Evolutionary conservation across 1,140 invertebrate species (phyloP), one percentile per base, ranked within the genome.

Genomic region (Ostrea denselamellosa): DNA sequence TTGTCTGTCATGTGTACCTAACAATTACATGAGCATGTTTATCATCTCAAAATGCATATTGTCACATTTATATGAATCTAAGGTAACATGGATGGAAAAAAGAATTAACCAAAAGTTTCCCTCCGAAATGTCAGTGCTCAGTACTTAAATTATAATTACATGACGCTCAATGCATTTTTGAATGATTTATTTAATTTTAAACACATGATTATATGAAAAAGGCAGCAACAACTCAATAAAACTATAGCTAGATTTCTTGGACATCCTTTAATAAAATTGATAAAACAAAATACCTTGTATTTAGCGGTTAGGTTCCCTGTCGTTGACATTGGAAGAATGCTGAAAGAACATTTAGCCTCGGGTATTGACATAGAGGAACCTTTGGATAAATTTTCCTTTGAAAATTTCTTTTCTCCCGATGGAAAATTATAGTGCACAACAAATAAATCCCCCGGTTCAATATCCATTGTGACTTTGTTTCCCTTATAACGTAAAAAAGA

Each of bases 361-460:
- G 68, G 68, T 28, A 77, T 77, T 28, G 25, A 22, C 68, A 77
- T 77, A 0, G 68, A 14, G 0, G 14, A 8, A 12, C 68, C 68
- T 17, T 34, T 77, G 22, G 22, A 28, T 3, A 77, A 9, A 9
- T 77, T 25, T 2, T 10, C 25, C 10, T 28, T 77, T 28, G 25
- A 28, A 77, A 77, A 77, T 12, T 25, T 25, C 9, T 34, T 14
- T 14, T 77, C 25, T 25, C 28, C 10, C 2, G 68, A 28, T 34
- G 68, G 68, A 44, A 77, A 77, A 28, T 77, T 25, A 77, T 77
- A 77, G 68, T 77, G 68, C 25, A 77, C 25, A 9, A 77, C 14
- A 12, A 77, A 34, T 8, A 34, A 34, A 0, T 77, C 68, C 2
- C 68, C 68, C 4, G 68, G 68, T 12, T 77, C 68, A 77, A 77